Percentiles rank a stretch among this genome's conserved stretches.
phyloP scores from a whole-genome alignment of 2,888 invertebrate genomes.

The Aspidiotus rigidus region DNA sequence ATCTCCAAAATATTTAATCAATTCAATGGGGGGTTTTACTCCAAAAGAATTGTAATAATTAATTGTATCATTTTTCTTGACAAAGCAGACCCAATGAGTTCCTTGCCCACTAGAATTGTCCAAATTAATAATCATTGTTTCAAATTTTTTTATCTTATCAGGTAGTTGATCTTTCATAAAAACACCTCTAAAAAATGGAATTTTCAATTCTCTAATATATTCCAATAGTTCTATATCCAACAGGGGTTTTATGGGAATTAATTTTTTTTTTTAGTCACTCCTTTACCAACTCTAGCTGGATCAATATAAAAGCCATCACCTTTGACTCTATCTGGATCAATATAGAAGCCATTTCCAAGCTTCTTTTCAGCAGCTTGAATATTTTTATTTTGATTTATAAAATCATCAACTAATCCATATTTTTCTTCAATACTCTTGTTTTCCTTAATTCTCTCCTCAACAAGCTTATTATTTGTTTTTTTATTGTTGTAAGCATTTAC shows the following conservation, averaged over 20 bases:
- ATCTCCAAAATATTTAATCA: slow-evolving; percentile 19
- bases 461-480: slow-evolving; percentile 13
- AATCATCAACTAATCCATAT: neutral
- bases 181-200: slow-evolving; percentile 38
- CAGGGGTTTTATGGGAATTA: slow-evolving; percentile 23
- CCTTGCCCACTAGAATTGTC: slow-evolving; percentile 39
- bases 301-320: slow-evolving; percentile 3
- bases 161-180: slow-evolving; percentile 43
- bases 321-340: neutral
- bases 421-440: slow-evolving; percentile 5
- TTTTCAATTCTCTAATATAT: slow-evolving; percentile 33
- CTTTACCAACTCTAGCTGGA: no score
- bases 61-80: slow-evolving; percentile 39
- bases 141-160: slow-evolving; percentile 36
- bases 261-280: slow-evolving; percentile 15
- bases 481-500: slow-evolving; percentile 17
- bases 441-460: slow-evolving; percentile 8
- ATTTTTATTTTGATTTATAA: no score
- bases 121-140: slow-evolving; percentile 41
- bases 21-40: slow-evolving; percentile 40
- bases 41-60: slow-evolving; percentile 43
- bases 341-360: neutral
- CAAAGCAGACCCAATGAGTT: slow-evolving; percentile 43
- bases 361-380: neutral
- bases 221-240: slow-evolving; percentile 37